phyloP scores from a whole-genome alignment of 2,797 vertebrate genomes.

The Crenuchus spilurus region DNA sequence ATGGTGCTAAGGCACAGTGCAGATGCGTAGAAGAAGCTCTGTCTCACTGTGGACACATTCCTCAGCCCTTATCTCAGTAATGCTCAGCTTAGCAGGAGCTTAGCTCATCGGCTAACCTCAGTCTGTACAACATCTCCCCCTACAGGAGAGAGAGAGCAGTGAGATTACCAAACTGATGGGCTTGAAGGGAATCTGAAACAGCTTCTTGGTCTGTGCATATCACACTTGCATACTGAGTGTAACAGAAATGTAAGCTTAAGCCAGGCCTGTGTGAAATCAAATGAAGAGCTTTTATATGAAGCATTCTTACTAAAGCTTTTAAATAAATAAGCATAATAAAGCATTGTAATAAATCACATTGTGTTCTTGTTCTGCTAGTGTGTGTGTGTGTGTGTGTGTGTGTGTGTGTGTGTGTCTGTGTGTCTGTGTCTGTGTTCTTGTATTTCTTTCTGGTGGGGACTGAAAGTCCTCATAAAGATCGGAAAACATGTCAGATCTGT shows the following conservation, averaged over 20 bases:
- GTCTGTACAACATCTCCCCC: conserved; percentile 80
- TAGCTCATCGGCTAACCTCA: background rate
- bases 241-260: background rate
- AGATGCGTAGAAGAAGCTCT: conserved; percentile 34
- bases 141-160: conserved; percentile 52
- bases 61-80: conserved; percentile 23
- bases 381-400: no score
- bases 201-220: background rate
- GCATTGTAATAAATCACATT: no score
- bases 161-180: conserved; percentile 58
- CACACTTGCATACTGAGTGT: background rate
- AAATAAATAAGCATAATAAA: no score
- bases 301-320: no score
- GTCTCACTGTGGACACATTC: conserved; percentile 27
- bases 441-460: no score
- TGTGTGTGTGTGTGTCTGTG: no score
- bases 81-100: background rate
- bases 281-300: no score
- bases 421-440: no score
- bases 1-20: conserved; percentile 30
- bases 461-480: no score
- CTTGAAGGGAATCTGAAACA: background rate
- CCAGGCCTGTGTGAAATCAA: no score
- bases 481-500: no score
- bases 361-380: no score